A percentile compares a stretch with the other conserved stretches of the same genome.
These are phyloP conservation scores for Simalia tracyae DNA, from an alignment of 2,797 vertebrate species.

Conservation along the genomic window DNA sequence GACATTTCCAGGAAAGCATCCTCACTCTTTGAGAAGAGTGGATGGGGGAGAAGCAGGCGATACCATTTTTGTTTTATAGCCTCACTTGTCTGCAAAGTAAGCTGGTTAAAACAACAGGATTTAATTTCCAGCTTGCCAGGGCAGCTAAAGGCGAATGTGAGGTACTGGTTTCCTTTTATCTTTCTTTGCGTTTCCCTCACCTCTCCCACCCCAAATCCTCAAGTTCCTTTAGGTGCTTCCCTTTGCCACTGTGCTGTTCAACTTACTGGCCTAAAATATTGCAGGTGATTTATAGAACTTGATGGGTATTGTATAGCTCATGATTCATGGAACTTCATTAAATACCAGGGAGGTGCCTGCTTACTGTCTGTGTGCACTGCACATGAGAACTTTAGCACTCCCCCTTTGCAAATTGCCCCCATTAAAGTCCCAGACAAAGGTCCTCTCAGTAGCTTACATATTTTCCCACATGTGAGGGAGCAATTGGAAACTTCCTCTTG, in stretches of 20 bases:
- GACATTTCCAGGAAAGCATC: slow-evolving; percentile 2
- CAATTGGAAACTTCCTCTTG: slow-evolving; percentile 79
- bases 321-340: slow-evolving; percentile 70
- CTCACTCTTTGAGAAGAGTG: background rate
- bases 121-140: slow-evolving; percentile 55
- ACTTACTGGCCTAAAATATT: slow-evolving; percentile 30
- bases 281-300: slow-evolving; percentile 67
- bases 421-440: slow-evolving; percentile 74
- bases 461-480: slow-evolving; percentile 77
- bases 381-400: slow-evolving; percentile 73
- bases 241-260: slow-evolving; percentile 39
- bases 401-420: slow-evolving; percentile 67
- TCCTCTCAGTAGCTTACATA: slow-evolving; percentile 75
- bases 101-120: slow-evolving; percentile 66
- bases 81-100: slow-evolving; percentile 62
- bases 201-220: background rate
- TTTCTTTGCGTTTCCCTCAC: slow-evolving; percentile 28
- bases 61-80: slow-evolving; percentile 58
- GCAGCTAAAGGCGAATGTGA: slow-evolving; percentile 32
- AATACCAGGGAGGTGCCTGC: slow-evolving; percentile 69
- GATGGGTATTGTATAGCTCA: slow-evolving; percentile 63
- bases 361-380: slow-evolving; percentile 72
- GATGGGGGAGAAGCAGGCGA: background rate
- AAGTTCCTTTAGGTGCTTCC: slow-evolving; percentile 38
- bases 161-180: slow-evolving; percentile 43